Conservation (phyloP, 2,888 invertebrate species). For the Antitype chi region DNA sequence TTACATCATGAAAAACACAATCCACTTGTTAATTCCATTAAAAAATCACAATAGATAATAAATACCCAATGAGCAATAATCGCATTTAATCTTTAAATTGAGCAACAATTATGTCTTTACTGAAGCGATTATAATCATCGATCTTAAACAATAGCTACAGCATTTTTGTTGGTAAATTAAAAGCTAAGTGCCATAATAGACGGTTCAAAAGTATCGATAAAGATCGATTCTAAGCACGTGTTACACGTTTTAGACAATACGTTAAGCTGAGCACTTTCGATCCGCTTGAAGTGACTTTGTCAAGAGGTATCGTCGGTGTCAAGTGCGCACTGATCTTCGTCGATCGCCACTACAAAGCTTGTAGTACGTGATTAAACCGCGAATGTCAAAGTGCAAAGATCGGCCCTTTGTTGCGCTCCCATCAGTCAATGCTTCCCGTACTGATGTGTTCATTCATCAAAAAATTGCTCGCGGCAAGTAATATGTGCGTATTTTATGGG, state of each 20-base stretch:
- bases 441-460: slow-evolving; percentile 87
- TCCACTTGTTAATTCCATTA: slow-evolving; percentile 57
- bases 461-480: slow-evolving; percentile 78
- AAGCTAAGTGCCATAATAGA: slow-evolving; percentile 59
- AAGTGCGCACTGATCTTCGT: slow-evolving; percentile 82
- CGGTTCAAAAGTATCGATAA: slow-evolving; percentile 68
- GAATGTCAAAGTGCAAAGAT: slow-evolving; percentile 91
- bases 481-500: slow-evolving; percentile 64
- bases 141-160: slow-evolving; percentile 54
- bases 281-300: slow-evolving; percentile 81
- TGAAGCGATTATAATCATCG: slow-evolving; percentile 47
- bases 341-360: slow-evolving; percentile 76
- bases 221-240: slow-evolving; percentile 72
- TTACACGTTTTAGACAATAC: slow-evolving; percentile 71
- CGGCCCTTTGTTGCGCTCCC: slow-evolving; percentile 81
- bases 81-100: slow-evolving; percentile 61
- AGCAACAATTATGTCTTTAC: slow-evolving; percentile 62
- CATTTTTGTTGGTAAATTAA: slow-evolving; percentile 67
- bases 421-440: slow-evolving; percentile 82
- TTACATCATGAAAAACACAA: slow-evolving; percentile 59
- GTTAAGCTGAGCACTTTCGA: slow-evolving; percentile 68
- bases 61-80: slow-evolving; percentile 61
- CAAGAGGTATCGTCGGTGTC: slow-evolving; percentile 86
- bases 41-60: slow-evolving; percentile 59
- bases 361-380: slow-evolving; percentile 90